Evolutionary conservation across 2,797 vertebrate genomes (phyloP), one percentile per base, ranked within the genome.

Genomic region (Crypturellus tataupa): DNA sequence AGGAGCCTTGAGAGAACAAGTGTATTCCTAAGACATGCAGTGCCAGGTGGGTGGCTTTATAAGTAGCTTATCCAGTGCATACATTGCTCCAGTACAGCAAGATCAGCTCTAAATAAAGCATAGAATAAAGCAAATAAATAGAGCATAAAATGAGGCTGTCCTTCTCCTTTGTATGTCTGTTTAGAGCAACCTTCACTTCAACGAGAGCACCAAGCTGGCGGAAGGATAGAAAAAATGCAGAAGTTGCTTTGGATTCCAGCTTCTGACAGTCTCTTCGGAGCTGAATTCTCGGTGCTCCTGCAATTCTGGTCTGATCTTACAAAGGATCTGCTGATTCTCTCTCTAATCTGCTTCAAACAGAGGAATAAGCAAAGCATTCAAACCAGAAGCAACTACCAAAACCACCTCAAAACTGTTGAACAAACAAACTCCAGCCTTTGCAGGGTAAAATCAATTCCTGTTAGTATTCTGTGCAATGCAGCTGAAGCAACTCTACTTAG

Each of bases 371-470:
- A 79, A 80, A 91, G 77, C 44, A 39, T 85, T 87, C 65, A 51
- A 69, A 92, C 55, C 2, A 46, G 82, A 20, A 69, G 35, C 40
- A 81, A n/a, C 23, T 17, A 63, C 56, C 33, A 58, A 55, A 89
- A 44, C 60, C 0, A 1, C 1, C 6, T 39, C 69, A 70, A 33
- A 76, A 44, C 24, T 35, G 9, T 7, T 73, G 63, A 69, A 78
- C 53, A 83, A 90, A 89, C 56, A 71, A 79, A 59, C 15, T 10
- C 17, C 51, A 56, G 35, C 51, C 63, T 87, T 69, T 59, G 24
- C 56, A 55, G 62, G 49, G 49, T 51, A 53, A 90, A 93, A 96
- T 95, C 75, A 71, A 86, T 95, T 93, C 81, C 78, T 24, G 55
- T 90, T 85, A 81, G 79, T 5, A 94, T 95, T 89, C 90, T 29